Percentiles rank a stretch among this genome's conserved stretches.
These are phyloP conservation scores for Melitaea athalia DNA, from an alignment of 2,888 invertebrate genomes.

Conservation along the genomic window DNA sequence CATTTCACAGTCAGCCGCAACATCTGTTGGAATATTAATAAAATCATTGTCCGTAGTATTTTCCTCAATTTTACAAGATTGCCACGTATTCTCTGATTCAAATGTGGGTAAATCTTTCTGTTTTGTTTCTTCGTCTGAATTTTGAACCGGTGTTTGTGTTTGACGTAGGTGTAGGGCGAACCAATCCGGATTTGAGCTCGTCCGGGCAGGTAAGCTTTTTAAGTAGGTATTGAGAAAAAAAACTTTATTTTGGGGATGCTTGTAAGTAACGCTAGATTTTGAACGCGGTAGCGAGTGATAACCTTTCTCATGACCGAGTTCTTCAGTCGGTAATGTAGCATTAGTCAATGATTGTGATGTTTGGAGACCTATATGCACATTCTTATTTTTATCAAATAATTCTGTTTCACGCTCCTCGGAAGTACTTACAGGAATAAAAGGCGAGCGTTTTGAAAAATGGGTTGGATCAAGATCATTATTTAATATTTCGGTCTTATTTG, in stretches of 20 bases:
- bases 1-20: conserved; percentile 73
- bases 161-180: conserved; percentile 61
- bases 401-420: conserved; percentile 47
- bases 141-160: conserved; percentile 57
- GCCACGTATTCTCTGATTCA: conserved; percentile 50
- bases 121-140: conserved; percentile 49
- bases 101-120: conserved; percentile 53
- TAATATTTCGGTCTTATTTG: conserved; percentile 44
- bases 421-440: conserved; percentile 51
- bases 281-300: conserved; percentile 61
- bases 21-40: conserved; percentile 70
- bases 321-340: conserved; percentile 48
- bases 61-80: conserved; percentile 53
- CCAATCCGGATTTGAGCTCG: conserved; percentile 73
- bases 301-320: conserved; percentile 43
- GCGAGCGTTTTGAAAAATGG: conserved; percentile 46
- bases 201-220: conserved; percentile 74
- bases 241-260: conserved; percentile 72
- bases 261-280: conserved; percentile 67
- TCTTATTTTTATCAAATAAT: conserved; percentile 32
- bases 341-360: conserved; percentile 74
- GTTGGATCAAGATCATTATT: conserved; percentile 45
- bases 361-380: conserved; percentile 54
- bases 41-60: conserved; percentile 68
- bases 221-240: conserved; percentile 78